Evolutionary conservation across 2,797 vertebrate genomes (phyloP), one percentile per base, ranked within the genome.

Genomic region (Pelodytes ibericus): DNA sequence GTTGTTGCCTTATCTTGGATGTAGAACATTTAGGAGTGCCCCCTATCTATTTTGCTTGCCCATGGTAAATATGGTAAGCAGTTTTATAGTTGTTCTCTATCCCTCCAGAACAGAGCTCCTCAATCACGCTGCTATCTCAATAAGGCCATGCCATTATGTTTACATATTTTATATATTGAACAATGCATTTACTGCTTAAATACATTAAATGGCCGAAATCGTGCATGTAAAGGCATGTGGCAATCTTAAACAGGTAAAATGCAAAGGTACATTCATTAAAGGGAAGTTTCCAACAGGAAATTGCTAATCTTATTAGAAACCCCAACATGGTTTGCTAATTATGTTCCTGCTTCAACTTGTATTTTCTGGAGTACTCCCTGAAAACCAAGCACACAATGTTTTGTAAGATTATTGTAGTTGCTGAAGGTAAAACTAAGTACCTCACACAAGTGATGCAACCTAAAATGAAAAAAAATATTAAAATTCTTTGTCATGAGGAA

Each of bases 221-320:
- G 7, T 7, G 16, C 25, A 36, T 62, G 11, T 22, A n/a, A 22
- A 60, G 27, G 25, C 51, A 58, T 8, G 15, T 36, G 10, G 11
- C 13, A 36, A 36, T 22, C n/a, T 69, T 69, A 57, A 57, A 60
- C 26, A 71, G 25, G 22, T 30, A 10, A 58, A 20, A 47, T 44
- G 22, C 27, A 59, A 39, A 70, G 31, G 22, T 59, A 11, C 25
- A 58, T 41, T 18, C 8, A 58, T 70, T 25, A 26, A 59, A 47
- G 16, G 26, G 57, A 71, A 51, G 33, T 9, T 29, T 30, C 18
- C 20, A 41, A 24, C 56, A 71, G 56, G 68, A 60, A 71, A 30
- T 71, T 71, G 57, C 57, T 60, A 44, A 59, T 71, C 16, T 26
- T 26, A 71, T 71, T 29, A 60, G 25, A 60, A 59, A 41, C 26